phyloP scores from a whole-genome alignment of 1,140 invertebrate species.

The Helicoverpa zea region DNA sequence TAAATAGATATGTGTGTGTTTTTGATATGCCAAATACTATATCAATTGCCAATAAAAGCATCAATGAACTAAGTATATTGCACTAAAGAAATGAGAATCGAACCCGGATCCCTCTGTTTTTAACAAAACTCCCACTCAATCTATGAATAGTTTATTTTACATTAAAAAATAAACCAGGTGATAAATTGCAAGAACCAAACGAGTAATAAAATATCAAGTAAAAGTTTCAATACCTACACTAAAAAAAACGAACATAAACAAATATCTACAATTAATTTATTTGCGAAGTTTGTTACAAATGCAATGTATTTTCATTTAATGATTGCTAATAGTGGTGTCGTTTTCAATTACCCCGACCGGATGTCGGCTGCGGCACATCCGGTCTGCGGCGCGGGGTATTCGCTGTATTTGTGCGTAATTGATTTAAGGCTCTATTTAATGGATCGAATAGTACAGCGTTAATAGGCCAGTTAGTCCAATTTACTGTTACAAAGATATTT shows the following conservation, averaged over 20 bases:
- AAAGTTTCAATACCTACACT: not conserved
- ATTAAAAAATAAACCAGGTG: too few relatives aligned
- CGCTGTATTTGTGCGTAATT: slow-evolving; percentile 28
- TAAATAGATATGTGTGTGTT: too few relatives aligned
- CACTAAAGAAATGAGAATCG: too few relatives aligned
- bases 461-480: not conserved
- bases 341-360: slow-evolving; percentile 25
- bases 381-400: slow-evolving; percentile 13
- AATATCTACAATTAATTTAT: not conserved
- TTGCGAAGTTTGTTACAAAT: slow-evolving; percentile 1
- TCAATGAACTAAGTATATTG: too few relatives aligned
- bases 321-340: slow-evolving; percentile 28
- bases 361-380: slow-evolving; percentile 31
- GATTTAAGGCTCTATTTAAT: not conserved
- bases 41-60: too few relatives aligned
- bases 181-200: too few relatives aligned
- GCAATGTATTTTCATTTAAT: slow-evolving; percentile 33
- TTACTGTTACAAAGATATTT: too few relatives aligned
- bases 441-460: not conserved
- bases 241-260: too few relatives aligned
- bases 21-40: too few relatives aligned
- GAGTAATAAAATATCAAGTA: not conserved
- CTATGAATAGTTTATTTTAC: too few relatives aligned
- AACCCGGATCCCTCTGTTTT: too few relatives aligned
- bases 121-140: too few relatives aligned